Conservation (phyloP, 1,140 invertebrate genomes). For the Drosophila cardini region DNA sequence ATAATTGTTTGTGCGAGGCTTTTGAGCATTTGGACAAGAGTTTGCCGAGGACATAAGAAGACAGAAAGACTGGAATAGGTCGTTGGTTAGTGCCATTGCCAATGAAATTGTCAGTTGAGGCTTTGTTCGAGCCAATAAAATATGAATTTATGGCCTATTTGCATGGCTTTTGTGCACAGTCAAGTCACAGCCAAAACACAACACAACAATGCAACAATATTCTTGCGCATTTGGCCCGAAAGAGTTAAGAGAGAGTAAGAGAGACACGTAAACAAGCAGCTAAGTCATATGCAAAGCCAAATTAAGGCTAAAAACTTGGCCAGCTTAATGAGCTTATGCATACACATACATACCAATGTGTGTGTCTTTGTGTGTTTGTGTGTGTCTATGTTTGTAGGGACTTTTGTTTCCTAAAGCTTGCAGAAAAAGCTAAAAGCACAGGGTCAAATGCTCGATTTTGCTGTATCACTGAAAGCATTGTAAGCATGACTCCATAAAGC, state of each 20-base stretch:
- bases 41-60: slow-evolving; percentile 9
- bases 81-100: slow-evolving; percentile 18
- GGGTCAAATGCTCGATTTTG: slow-evolving; percentile 29
- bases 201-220: slow-evolving; percentile 51
- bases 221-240: slow-evolving; percentile 30
- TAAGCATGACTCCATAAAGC: slow-evolving; percentile 40
- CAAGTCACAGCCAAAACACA: slow-evolving; percentile 15
- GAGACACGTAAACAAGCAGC: slow-evolving; percentile 24
- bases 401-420: slow-evolving; percentile 18
- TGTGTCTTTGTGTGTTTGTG: slow-evolving; percentile 4
- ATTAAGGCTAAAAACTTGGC: slow-evolving; percentile 59
- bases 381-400: slow-evolving; percentile 14
- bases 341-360: slow-evolving; percentile 12
- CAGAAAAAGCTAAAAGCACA: slow-evolving; percentile 40
- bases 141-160: slow-evolving; percentile 80
- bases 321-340: slow-evolving; percentile 71
- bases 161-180: slow-evolving; percentile 66
- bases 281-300: slow-evolving; percentile 51
- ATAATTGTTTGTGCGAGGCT: slow-evolving; percentile 63
- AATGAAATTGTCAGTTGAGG: slow-evolving; percentile 34
- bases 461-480: slow-evolving; percentile 44
- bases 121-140: slow-evolving; percentile 63
- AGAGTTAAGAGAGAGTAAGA: neutral
- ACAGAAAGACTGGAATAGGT: slow-evolving; percentile 1
- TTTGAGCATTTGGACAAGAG: slow-evolving; percentile 54